Conservation (phyloP, 2,888 invertebrate species). For the Phasia obesa region DNA sequence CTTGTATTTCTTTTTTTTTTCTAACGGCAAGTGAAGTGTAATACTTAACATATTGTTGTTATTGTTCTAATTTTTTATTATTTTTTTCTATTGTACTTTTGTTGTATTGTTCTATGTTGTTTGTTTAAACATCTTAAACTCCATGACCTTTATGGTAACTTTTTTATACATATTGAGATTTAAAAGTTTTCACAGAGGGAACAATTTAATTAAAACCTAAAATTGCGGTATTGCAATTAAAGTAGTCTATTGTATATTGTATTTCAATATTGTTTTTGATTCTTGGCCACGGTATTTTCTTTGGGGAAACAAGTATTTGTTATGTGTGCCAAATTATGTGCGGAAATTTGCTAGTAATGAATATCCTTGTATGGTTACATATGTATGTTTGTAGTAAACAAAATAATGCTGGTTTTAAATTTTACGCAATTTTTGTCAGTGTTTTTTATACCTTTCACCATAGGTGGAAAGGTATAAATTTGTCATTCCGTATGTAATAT, state of each 20-base stretch:
- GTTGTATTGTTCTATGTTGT: slow-evolving; percentile 30
- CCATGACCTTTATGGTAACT: slow-evolving; percentile 59
- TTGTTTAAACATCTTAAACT: slow-evolving; percentile 60
- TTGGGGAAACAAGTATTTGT: no score
- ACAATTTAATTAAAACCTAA: slow-evolving; percentile 49
- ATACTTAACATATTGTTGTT: slow-evolving; percentile 69
- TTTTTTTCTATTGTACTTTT: slow-evolving; percentile 10
- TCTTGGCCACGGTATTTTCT: neutral
- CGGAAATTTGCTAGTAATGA: no score
- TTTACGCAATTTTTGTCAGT: no score
- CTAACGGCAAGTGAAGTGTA: slow-evolving; percentile 59
- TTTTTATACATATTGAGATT: slow-evolving; percentile 29
- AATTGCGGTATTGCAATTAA: slow-evolving; percentile 13
- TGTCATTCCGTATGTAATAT: no score
- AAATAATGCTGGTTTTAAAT: no score
- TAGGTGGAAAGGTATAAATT: no score
- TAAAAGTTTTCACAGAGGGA: slow-evolving; percentile 5
- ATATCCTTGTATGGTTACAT: no score
- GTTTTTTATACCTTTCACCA: no score
- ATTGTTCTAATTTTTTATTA: slow-evolving; percentile 64
- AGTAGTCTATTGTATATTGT: no score
- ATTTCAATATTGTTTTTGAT: no score
- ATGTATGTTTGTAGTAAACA: no score
- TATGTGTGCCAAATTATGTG: no score
- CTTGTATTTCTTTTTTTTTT: slow-evolving; percentile 4